phyloP scores from a whole-genome alignment of 2,113 vertebrate species.

The Syngnathus scovelli region DNA sequence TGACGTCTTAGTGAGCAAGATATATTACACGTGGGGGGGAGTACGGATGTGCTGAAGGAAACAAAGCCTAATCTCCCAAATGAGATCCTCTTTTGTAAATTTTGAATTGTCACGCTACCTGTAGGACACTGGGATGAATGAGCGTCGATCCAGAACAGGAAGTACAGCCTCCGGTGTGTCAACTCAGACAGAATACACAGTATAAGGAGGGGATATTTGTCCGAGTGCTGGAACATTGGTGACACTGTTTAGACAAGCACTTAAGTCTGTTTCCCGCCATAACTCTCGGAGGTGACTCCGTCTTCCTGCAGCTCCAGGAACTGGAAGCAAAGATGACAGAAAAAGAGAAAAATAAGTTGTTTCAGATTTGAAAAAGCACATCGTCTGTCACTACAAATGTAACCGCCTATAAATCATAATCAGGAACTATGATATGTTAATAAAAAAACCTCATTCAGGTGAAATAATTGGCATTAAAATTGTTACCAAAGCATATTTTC shows the following conservation, averaged over 20 bases:
- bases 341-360: conserved; percentile 13
- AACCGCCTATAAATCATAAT: not conserved
- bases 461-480: conserved; percentile 35
- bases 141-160: conserved; percentile 27
- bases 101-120: conserved; percentile 1
- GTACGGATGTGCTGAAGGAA: not conserved
- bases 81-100: conserved; percentile 7
- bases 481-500: conserved; percentile 37
- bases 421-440: conserved; percentile 8
- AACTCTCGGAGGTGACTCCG: conserved; percentile 36
- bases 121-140: conserved; percentile 12
- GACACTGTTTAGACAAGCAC: conserved; percentile 63
- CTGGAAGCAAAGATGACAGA: conserved; percentile 12
- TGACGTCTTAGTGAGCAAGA: conserved; percentile 11
- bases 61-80: conserved; percentile 9
- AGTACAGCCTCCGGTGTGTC: conserved; percentile 43
- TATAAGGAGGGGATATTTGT: conserved; percentile 29
- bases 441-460: not conserved
- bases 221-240: conserved; percentile 38
- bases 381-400: conserved; percentile 19
- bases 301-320: conserved; percentile 15
- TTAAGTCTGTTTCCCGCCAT: conserved; percentile 54
- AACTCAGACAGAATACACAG: conserved; percentile 48
- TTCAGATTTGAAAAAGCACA: conserved; percentile 1
- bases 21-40: conserved; percentile 9